phyloP scores from a whole-genome alignment of 2,113 vertebrate species.

The Aythya baeri region DNA sequence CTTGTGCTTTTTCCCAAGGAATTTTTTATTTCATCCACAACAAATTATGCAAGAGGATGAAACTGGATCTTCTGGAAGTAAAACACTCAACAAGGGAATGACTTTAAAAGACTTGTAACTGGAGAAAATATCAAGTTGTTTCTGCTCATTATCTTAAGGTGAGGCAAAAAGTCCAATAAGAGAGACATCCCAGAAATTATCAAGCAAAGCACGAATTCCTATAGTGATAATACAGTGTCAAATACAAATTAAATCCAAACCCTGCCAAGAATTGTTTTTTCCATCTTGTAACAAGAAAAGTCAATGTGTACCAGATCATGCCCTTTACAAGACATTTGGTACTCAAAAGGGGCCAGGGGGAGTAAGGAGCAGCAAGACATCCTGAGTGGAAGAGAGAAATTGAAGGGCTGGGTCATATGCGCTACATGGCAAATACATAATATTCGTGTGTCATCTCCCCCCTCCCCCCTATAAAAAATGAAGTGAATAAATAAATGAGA shows the following conservation, averaged over 20 bases:
- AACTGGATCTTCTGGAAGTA: not conserved
- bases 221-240: accelerated
- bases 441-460: no score
- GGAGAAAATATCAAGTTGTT: not conserved
- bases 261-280: not conserved
- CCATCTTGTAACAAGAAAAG: not conserved
- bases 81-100: not conserved
- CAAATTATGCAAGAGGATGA: not conserved
- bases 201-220: not conserved
- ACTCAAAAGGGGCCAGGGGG: not conserved
- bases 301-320: not conserved
- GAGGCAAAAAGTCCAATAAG: not conserved
- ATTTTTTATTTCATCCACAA: not conserved
- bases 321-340: not conserved
- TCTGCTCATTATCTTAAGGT: not conserved
- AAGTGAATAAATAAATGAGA: not conserved
- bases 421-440: not conserved
- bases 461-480: not conserved
- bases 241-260: not conserved
- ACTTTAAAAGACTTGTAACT: not conserved
- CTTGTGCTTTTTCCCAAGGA: not conserved
- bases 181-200: not conserved
- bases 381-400: not conserved
- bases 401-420: not conserved
- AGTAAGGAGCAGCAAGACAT: not conserved